Conservation (phyloP, 2,888 invertebrate species). For the Nemotelus pantherinus region DNA sequence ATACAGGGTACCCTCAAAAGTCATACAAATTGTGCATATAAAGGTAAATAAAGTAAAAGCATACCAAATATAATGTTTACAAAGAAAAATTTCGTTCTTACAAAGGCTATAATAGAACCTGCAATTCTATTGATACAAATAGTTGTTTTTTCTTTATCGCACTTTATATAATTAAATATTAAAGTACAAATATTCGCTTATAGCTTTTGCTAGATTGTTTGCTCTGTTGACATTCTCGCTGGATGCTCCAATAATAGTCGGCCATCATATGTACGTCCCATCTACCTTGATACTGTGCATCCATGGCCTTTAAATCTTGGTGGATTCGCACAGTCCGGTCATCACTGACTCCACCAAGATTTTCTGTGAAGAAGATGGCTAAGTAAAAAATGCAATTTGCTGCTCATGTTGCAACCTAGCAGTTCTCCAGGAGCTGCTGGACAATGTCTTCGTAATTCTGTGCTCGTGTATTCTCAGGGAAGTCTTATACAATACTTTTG, state of each 20-base stretch:
- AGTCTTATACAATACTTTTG: neutral
- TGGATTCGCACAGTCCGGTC: conserved; percentile 46
- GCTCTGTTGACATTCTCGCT: conserved; percentile 1
- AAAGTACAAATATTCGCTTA: neutral
- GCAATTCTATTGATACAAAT: neutral
- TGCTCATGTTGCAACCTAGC: conserved; percentile 28
- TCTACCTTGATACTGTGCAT: conserved; percentile 9
- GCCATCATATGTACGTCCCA: conserved; percentile 6
- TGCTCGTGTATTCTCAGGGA: neutral
- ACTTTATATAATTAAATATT: neutral
- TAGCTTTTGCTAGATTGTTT: neutral
- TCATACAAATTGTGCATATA: neutral
- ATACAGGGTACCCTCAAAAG: too few relatives aligned
- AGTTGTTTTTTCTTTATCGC: too few relatives aligned
- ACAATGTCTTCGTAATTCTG: neutral
- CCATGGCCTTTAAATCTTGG: conserved; percentile 37
- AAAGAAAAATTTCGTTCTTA: neutral
- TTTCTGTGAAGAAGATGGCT: conserved; percentile 43
- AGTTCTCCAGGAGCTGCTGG: neutral
- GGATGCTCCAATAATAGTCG: conserved; percentile 6
- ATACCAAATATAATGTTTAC: neutral
- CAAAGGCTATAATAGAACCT: neutral
- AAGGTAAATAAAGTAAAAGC: neutral
- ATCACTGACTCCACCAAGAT: conserved; percentile 43
- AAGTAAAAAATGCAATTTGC: conserved; percentile 44